Conservation (phyloP, 2,797 vertebrate genomes). For the Pitangus sulphuratus region DNA sequence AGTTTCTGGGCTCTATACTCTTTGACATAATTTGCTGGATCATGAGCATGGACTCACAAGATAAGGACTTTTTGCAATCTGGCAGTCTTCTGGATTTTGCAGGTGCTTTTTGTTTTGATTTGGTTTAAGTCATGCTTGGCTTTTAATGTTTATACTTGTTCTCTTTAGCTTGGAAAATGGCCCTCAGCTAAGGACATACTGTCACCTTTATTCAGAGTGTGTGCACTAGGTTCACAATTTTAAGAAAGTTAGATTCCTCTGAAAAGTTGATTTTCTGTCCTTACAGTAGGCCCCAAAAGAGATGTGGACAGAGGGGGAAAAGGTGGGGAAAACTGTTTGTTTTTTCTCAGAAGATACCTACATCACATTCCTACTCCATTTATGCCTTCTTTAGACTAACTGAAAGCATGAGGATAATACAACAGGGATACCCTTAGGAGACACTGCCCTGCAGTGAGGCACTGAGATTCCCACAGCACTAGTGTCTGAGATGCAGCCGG, state of each 20-base stretch:
- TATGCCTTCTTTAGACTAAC: background rate
- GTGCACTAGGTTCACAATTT: background rate
- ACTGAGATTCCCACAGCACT: background rate
- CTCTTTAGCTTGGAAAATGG: background rate
- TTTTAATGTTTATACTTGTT: background rate
- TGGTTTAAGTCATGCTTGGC: background rate
- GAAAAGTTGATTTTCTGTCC: background rate
- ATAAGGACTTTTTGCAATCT: background rate
- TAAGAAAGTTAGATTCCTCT: background rate
- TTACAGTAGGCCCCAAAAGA: background rate
- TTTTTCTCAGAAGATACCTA: background rate
- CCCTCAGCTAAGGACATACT: background rate
- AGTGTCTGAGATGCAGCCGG: accelerated
- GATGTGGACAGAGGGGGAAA: background rate
- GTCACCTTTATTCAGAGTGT: background rate
- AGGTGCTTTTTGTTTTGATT: background rate
- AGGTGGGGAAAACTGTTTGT: background rate
- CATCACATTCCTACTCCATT: background rate
- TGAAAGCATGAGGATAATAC: background rate
- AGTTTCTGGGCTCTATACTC: background rate
- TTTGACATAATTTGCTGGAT: background rate
- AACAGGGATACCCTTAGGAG: background rate
- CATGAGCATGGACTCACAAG: background rate
- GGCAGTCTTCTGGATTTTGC: background rate
- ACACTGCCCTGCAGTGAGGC: background rate